phyloP scores from a whole-genome alignment of 2,113 vertebrate genomes.

The Pangasianodon gigas region DNA sequence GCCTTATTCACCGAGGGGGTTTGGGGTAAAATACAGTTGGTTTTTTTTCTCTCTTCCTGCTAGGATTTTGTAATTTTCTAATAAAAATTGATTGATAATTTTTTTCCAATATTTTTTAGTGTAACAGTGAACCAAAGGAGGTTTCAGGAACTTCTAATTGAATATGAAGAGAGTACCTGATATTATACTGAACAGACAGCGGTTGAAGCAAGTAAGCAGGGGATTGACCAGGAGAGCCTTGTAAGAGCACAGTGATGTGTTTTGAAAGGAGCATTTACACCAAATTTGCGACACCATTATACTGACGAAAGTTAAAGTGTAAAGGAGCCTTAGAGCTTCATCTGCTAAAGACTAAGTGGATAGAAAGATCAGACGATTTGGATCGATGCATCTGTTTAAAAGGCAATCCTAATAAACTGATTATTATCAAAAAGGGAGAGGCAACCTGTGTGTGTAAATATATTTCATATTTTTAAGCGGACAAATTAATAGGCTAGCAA shows the following conservation, averaged over 20 bases:
- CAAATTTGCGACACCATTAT: background rate
- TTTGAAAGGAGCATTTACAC: background rate
- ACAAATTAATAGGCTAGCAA: background rate
- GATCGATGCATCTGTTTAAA: background rate
- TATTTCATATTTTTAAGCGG: background rate
- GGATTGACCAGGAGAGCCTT: background rate
- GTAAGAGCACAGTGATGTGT: background rate
- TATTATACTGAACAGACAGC: background rate
- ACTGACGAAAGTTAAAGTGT: background rate
- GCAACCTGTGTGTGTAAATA: background rate
- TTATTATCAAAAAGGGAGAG: background rate
- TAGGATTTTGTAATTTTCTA: background rate
- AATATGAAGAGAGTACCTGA: background rate
- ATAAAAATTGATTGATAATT: background rate
- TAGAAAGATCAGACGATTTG: background rate
- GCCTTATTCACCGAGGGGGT: background rate
- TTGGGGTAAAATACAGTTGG: background rate
- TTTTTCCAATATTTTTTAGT: background rate
- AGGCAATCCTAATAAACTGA: background rate
- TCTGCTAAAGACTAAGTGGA: background rate
- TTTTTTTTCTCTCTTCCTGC: background rate
- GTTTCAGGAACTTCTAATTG: background rate
- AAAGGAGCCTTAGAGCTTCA: background rate
- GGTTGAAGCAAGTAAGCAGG: background rate
- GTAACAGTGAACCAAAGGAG: background rate